These are phyloP conservation scores for Phainopepla nitens DNA, from an alignment of 2,113 vertebrate genomes.

Conservation along the genomic window DNA sequence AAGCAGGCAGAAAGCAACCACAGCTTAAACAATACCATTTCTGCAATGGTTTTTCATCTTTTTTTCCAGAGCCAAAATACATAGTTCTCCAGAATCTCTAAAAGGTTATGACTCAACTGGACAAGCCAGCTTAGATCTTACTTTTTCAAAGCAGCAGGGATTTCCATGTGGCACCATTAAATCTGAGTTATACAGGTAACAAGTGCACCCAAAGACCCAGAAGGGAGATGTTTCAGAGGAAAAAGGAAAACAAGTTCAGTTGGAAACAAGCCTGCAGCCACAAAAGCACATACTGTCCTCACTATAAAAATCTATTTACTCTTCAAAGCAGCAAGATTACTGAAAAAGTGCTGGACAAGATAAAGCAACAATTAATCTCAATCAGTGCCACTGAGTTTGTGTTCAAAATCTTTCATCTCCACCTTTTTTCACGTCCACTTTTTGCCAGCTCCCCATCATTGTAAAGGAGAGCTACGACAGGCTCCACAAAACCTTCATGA, in stretches of 20 bases:
- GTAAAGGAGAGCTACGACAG: background rate
- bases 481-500: background rate
- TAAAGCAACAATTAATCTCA: background rate
- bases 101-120: background rate
- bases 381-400: background rate
- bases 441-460: background rate
- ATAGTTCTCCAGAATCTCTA: background rate
- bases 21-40: background rate
- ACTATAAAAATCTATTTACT: background rate
- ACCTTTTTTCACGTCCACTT: background rate
- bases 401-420: background rate
- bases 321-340: background rate
- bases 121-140: background rate
- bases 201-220: background rate
- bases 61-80: background rate
- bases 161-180: background rate
- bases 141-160: background rate
- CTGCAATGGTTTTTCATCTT: background rate
- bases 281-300: background rate
- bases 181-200: background rate
- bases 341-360: background rate
- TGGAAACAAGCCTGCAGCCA: background rate
- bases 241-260: background rate
- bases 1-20: slow-evolving; percentile 7
- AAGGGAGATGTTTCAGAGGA: background rate